These are phyloP conservation scores for Brachypteracias leptosomus DNA, from an alignment of 2,113 vertebrate species.

Conservation along the genomic window DNA sequence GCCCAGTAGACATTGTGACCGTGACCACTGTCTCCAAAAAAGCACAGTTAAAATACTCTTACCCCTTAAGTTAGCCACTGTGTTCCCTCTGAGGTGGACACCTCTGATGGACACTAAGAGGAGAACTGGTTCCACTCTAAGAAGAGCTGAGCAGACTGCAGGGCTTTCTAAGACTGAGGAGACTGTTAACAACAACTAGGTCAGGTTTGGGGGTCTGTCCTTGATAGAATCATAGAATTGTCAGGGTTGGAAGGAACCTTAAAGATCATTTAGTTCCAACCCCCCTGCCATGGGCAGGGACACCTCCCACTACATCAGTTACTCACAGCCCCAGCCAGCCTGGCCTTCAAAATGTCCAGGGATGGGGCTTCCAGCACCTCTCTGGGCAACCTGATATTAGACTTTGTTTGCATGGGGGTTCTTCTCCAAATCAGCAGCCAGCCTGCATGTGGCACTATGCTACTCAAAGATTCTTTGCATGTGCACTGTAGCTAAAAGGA, in stretches of 20 bases:
- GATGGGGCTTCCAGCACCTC: no score
- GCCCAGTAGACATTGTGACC: no score
- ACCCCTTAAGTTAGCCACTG: background rate
- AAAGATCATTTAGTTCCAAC: no score
- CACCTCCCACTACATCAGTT: no score
- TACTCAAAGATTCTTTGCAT: background rate
- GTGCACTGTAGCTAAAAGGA: background rate
- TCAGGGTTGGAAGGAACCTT: no score
- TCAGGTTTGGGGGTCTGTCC: background rate
- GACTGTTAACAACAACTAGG: background rate
- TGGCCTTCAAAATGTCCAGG: no score
- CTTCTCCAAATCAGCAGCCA: background rate
- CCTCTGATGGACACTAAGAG: background rate
- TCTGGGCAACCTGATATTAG: no score
- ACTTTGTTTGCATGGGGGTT: background rate
- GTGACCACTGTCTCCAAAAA: background rate
- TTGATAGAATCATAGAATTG: no score
- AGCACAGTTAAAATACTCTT: background rate
- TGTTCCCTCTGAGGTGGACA: background rate
- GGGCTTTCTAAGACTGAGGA: background rate
- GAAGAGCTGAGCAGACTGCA: background rate
- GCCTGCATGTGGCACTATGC: background rate
- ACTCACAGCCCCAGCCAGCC: no score
- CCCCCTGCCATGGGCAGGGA: no score
- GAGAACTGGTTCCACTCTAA: background rate